phyloP scores from a whole-genome alignment of 1,140 invertebrate genomes.

The Eueides isabella region DNA sequence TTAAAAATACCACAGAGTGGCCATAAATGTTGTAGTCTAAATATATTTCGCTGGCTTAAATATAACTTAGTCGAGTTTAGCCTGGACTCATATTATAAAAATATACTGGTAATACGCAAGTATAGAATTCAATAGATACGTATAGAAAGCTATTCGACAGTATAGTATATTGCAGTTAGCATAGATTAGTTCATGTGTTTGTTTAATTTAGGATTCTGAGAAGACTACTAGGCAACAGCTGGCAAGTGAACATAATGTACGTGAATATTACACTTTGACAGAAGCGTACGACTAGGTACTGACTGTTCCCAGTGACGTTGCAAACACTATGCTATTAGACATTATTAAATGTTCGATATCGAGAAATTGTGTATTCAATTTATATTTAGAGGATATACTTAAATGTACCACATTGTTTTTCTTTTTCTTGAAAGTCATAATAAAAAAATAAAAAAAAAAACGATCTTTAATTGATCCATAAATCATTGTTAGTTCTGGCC shows the following conservation, averaged over 20 bases:
- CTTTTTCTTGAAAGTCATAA: too few species aligned
- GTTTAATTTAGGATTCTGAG: neutral
- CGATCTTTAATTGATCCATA: too few species aligned
- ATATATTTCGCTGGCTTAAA: neutral
- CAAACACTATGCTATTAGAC: too few species aligned
- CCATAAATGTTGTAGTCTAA: neutral
- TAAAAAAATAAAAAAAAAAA: too few species aligned
- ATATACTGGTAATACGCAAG: neutral
- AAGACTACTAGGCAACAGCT: constrained; percentile 4
- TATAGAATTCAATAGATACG: neutral
- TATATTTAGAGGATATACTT: too few species aligned
- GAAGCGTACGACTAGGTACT: neutral
- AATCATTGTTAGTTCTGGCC: too few species aligned
- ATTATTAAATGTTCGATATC: neutral
- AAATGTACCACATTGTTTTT: too few species aligned
- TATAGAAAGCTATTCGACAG: neutral
- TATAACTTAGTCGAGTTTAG: neutral
- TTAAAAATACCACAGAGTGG: too few species aligned
- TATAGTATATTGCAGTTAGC: neutral
- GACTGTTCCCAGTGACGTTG: constrained; percentile 13
- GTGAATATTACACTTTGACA: constrained; percentile 16
- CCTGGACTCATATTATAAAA: neutral
- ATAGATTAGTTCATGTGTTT: neutral
- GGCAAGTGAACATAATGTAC: constrained; percentile 17
- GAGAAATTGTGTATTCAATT: too few species aligned